Conservation (phyloP, 2,888 invertebrate species). For the Ennomos erosarius region DNA sequence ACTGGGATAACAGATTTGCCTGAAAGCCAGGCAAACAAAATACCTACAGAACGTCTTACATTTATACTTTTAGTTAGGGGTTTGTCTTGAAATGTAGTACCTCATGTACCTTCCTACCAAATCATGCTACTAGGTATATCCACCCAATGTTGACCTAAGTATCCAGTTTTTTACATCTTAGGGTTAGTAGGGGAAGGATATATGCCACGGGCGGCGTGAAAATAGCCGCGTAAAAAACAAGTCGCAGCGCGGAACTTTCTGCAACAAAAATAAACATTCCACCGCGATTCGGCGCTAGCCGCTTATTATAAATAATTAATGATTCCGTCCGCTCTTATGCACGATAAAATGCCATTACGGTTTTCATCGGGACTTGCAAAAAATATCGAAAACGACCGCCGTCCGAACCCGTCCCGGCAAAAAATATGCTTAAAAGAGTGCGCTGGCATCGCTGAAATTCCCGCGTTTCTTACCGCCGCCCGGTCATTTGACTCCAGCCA, state of each 20-base stretch:
- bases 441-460: conserved; percentile 82
- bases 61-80: no score
- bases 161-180: neutral
- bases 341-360: conserved; percentile 85
- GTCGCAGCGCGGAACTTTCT: conserved; percentile 42
- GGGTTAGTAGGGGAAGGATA: neutral
- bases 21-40: no score
- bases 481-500: conserved; percentile 82
- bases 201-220: conserved; percentile 47
- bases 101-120: no score
- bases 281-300: conserved; percentile 76
- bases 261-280: conserved; percentile 67
- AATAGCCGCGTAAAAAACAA: conserved; percentile 55
- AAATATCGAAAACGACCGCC: conserved; percentile 75
- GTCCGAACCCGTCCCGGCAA: conserved; percentile 70
- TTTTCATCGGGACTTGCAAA: conserved; percentile 81
- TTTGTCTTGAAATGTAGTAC: no score
- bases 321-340: conserved; percentile 82
- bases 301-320: conserved; percentile 85
- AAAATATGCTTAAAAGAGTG: conserved; percentile 80
- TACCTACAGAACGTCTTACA: no score
- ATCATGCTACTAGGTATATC: no score
- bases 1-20: no score
- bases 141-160: no score
- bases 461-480: conserved; percentile 75